Conservation (phyloP, 2,888 invertebrate species). For the Andricus curvator region DNA sequence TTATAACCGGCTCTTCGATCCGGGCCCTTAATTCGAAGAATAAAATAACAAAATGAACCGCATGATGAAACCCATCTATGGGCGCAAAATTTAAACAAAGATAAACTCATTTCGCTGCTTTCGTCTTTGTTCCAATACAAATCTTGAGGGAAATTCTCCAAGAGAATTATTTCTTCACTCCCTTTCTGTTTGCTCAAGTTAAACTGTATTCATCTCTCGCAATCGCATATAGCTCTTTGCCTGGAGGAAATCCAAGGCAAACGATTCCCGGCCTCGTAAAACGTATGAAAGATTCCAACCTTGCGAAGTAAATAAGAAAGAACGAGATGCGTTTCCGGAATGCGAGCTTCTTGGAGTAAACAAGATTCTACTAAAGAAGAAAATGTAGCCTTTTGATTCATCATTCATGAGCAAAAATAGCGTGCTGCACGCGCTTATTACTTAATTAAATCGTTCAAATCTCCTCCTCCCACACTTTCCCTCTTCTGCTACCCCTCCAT, state of each 20-base stretch:
- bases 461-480: too few relatives aligned
- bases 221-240: constrained; percentile 12
- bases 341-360: neutral
- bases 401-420: neutral
- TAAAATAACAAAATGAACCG: neutral
- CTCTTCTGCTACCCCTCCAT: too few relatives aligned
- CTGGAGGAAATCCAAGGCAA: constrained; percentile 2
- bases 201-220: constrained; percentile 11
- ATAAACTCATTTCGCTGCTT: neutral
- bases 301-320: constrained; percentile 21
- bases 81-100: neutral
- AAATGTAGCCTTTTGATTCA: neutral
- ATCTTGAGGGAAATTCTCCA: constrained; percentile 19
- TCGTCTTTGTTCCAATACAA: neutral
- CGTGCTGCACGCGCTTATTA: too few relatives aligned
- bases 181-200: neutral
- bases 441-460: too few relatives aligned
- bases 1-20: too few relatives aligned
- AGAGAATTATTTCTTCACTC: constrained; percentile 3
- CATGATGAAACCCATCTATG: neutral
- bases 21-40: neutral
- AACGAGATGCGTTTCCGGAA: constrained; percentile 23
- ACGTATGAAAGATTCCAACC: constrained; percentile 27
- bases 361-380: neutral
- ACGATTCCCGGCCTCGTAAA: constrained; percentile 28